Conservation (phyloP, 1,140 invertebrate species). For the Eciton burchellii region DNA sequence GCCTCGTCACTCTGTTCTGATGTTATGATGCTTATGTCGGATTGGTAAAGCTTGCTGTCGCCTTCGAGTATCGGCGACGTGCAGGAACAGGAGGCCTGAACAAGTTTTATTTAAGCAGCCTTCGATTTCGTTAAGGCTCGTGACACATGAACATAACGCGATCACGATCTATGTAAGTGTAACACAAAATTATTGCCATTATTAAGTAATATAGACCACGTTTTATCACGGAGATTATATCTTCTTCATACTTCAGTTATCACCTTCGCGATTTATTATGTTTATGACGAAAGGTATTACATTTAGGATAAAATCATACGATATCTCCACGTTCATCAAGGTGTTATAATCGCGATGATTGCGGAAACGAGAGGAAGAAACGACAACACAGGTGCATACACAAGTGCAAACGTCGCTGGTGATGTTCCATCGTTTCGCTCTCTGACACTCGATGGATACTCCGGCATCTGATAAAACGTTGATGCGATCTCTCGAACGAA, state of each 20-base stretch:
- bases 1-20: constrained; percentile 43
- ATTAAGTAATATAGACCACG: neutral
- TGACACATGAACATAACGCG: no score
- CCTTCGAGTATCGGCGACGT: constrained; percentile 4
- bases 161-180: neutral
- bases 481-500: constrained; percentile 42
- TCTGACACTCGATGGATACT: constrained; percentile 22
- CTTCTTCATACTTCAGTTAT: no score
- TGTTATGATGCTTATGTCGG: neutral
- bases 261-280: no score
- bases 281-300: neutral
- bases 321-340: no score
- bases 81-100: constrained; percentile 46
- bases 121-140: no score
- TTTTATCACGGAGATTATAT: neutral
- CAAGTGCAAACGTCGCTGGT: constrained; percentile 16
- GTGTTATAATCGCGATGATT: no score
- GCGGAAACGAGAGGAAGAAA: neutral
- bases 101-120: neutral
- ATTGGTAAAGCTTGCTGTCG: neutral
- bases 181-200: neutral
- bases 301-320: neutral
- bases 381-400: neutral
- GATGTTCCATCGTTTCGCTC: constrained; percentile 54
- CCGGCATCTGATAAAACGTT: constrained; percentile 60